Conservation (phyloP, 2,797 vertebrate species). For the Orientallactaga sibirica region DNA sequence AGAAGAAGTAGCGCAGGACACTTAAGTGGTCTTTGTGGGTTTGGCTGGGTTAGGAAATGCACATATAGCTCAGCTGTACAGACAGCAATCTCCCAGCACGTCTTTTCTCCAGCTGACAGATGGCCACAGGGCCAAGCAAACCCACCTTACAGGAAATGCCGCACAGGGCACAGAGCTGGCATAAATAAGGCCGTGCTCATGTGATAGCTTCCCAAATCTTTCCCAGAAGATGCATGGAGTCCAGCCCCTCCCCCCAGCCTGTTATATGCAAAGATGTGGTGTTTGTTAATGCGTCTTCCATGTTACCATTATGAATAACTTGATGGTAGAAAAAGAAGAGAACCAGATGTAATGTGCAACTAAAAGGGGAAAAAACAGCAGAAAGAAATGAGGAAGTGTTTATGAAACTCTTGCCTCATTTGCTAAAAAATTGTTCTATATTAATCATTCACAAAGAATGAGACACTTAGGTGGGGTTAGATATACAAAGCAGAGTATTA, state of each 20-base stretch:
- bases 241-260: too few relatives aligned
- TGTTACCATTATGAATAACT: background rate
- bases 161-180: background rate
- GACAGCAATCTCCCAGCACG: accelerated
- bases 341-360: conserved; percentile 38
- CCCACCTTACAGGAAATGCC: background rate
- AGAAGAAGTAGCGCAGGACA: accelerated
- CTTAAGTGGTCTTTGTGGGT: accelerated
- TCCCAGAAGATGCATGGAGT: accelerated
- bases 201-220: background rate
- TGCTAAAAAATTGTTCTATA: conserved; percentile 49
- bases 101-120: background rate
- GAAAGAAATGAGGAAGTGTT: background rate
- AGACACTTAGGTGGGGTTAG: background rate
- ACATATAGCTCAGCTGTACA: accelerated
- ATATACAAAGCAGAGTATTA: conserved; percentile 11
- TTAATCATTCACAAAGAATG: conserved; percentile 60
- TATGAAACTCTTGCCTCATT: conserved; percentile 54
- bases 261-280: background rate
- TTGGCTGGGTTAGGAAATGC: background rate
- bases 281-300: accelerated
- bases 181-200: background rate
- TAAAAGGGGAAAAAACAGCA: background rate
- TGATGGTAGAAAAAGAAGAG: background rate
- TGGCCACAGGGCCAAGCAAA: background rate